Percentiles rank a stretch among this genome's conserved stretches.
Evolutionary conservation across 2,888 invertebrate species (phyloP).

Genomic region (Rhagonycha lutea): DNA sequence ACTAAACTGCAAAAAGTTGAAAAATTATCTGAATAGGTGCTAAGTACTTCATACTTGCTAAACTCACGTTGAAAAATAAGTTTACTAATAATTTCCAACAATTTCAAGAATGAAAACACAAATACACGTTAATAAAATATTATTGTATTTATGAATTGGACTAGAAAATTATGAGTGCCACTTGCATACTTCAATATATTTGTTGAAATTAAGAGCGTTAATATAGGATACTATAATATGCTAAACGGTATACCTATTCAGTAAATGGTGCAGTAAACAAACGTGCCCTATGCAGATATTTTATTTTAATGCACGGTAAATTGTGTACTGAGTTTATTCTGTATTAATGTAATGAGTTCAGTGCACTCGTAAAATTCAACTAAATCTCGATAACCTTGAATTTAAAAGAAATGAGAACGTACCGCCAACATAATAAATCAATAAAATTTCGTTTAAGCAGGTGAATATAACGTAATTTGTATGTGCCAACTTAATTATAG

Average conservation of each 20-base stretch:
- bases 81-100: background rate
- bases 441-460: constrained; percentile 7
- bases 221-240: background rate
- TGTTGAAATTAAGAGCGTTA: background rate
- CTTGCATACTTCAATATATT: background rate
- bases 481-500: background rate
- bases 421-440: background rate
- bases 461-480: constrained; percentile 1
- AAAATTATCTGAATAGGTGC: background rate
- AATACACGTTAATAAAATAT: background rate
- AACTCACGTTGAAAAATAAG: background rate
- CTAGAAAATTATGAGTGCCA: background rate
- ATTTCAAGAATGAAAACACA: background rate
- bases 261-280: constrained; percentile 3
- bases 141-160: background rate
- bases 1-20: background rate
- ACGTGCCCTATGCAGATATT: constrained; percentile 8
- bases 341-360: constrained; percentile 12
- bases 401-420: constrained; percentile 11
- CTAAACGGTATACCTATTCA: background rate
- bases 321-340: constrained; percentile 3
- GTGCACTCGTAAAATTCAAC: constrained; percentile 8
- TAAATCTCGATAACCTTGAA: constrained; percentile 2
- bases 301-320: constrained; percentile 1
- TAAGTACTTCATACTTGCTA: background rate